These are phyloP conservation scores for Hypothenemus hampei DNA, from an alignment of 1,140 invertebrate species.

Conservation along the genomic window DNA sequence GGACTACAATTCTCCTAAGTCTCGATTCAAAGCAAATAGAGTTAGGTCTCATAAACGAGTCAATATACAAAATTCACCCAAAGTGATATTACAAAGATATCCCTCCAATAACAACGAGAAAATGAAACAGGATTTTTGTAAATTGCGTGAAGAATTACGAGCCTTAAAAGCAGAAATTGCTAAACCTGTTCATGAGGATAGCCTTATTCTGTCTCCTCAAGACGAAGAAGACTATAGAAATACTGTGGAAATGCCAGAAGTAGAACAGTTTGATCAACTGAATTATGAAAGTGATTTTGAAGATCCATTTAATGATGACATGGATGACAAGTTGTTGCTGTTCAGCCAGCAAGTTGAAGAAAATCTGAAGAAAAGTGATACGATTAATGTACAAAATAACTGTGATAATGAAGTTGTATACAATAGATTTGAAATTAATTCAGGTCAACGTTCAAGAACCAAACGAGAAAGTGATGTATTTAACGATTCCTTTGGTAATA, in stretches of 20 bases:
- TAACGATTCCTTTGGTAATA: constrained; percentile 36
- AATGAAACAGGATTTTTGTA: constrained; percentile 35
- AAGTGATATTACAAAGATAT: constrained; percentile 32
- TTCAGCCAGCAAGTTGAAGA: constrained; percentile 38
- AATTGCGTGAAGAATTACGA: constrained; percentile 38
- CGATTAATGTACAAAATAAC: no score
- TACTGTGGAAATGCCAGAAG: background rate
- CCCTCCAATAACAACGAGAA: constrained; percentile 31
- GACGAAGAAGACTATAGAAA: constrained; percentile 26
- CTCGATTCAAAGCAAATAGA: constrained; percentile 18
- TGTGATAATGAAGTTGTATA: background rate
- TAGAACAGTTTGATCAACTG: constrained; percentile 4
- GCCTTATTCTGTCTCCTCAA: constrained; percentile 30
- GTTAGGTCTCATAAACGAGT: constrained; percentile 28
- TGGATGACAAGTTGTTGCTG: constrained; percentile 38
- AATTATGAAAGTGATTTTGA: constrained; percentile 20
- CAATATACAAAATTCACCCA: constrained; percentile 32
- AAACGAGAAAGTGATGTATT: constrained; percentile 9
- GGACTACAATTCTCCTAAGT: constrained; percentile 43
- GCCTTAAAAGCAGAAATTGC: constrained; percentile 38
- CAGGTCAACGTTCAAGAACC: background rate
- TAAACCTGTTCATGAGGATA: constrained; percentile 33
- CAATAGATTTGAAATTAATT: background rate
- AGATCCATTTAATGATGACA: constrained; percentile 39
- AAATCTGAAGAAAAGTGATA: no score